phyloP scores from a whole-genome alignment of 2,113 vertebrate genomes.

The Macheiramphus alcinus region DNA sequence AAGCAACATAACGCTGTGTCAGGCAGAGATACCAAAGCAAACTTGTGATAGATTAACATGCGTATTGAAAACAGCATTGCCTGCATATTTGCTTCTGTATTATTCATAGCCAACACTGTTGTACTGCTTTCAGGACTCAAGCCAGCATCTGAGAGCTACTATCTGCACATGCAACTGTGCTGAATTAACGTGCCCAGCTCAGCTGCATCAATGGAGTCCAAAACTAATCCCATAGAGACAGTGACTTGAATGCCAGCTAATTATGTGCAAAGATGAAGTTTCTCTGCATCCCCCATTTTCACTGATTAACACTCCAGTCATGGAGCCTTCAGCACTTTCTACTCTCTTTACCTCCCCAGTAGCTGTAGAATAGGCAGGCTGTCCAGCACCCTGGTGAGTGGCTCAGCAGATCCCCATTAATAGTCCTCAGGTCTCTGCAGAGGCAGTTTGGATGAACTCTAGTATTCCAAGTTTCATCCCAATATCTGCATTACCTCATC shows the following conservation, averaged over 20 bases:
- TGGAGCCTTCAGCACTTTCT: not conserved
- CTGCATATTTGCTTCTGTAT: not conserved
- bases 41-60: not conserved
- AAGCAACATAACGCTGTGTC: not conserved
- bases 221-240: not conserved
- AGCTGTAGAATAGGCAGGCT: not conserved
- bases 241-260: not conserved
- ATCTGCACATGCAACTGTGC: not conserved
- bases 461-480: not conserved
- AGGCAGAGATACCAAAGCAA: slow-evolving; percentile 29
- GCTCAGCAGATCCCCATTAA: not conserved
- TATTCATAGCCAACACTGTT: not conserved
- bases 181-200: not conserved
- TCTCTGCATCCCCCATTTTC: not conserved
- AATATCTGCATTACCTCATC: not conserved
- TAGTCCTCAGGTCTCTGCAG: not conserved
- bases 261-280: not conserved
- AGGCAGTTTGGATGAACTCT: not conserved
- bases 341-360: not conserved
- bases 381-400: not conserved
- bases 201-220: not conserved
- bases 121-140: not conserved
- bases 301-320: not conserved
- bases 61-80: not conserved
- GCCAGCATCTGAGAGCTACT: not conserved